phyloP scores from a whole-genome alignment of 2,797 vertebrate genomes.

The Macrochelys suwanniensis region DNA sequence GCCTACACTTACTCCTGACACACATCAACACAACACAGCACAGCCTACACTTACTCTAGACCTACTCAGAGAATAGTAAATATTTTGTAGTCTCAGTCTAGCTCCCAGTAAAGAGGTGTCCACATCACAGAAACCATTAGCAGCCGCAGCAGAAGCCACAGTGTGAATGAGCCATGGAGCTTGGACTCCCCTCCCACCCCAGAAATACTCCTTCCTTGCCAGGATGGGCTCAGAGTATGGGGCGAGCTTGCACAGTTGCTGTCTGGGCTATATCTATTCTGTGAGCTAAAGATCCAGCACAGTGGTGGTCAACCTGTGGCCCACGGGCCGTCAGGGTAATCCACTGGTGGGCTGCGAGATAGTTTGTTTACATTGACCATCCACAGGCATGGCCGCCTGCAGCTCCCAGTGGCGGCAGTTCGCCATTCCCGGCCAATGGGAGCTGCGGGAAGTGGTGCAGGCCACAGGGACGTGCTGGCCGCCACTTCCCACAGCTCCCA shows the following conservation, averaged over 20 bases:
- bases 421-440: too few species aligned
- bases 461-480: too few species aligned
- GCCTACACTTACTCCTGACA: accelerated
- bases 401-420: too few species aligned
- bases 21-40: background rate
- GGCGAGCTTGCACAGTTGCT: background rate
- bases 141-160: accelerated
- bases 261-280: background rate
- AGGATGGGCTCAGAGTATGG: background rate
- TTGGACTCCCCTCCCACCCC: accelerated
- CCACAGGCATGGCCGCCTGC: too few species aligned
- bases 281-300: background rate
- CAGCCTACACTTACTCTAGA: accelerated
- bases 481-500: too few species aligned
- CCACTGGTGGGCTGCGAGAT: too few species aligned
- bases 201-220: accelerated
- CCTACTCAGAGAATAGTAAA: background rate
- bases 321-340: too few species aligned
- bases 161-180: accelerated
- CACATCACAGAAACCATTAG: background rate
- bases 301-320: too few species aligned
- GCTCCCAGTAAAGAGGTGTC: background rate
- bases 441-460: too few species aligned
- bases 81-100: background rate
- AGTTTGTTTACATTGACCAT: too few species aligned